Base-by-base conservation (phyloP, 2,797 vertebrate species). In the Gouania willdenowi region DNA sequence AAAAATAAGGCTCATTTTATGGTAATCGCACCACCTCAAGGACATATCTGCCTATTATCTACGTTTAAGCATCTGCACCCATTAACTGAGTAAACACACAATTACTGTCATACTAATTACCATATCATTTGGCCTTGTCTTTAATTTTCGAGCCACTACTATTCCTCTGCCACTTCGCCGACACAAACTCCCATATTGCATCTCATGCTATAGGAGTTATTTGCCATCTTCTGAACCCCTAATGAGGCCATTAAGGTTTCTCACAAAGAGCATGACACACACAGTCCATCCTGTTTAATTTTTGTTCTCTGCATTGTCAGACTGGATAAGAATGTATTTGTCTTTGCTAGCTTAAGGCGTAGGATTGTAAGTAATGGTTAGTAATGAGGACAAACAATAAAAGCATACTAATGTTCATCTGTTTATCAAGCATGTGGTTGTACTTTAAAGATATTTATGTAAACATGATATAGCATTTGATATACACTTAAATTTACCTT, bases 51-150 rank as follows among this genome's bases (percentile, higher is more conserved):
- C 43, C 64, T 36, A 55, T 84, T 82, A 78, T 81, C 71, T 73
- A 48, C 70, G 64, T 71, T 59, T 48, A 71, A 71, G 72, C 76
- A 81, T 84, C 77, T 71, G 71, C 58, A 58, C 70, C 71, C 77
- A 82, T 87, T 83, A 84, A 51, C 41, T 52, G 54, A 61, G 54
- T 71, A 81, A 81, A 86, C 73, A 75, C 65, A 73, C 73, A 81
- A 84, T 84, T 77, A 75, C 66, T 53, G 70, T 63, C 68, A 42
- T 26, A 14, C 43, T 81, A 83, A 83, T 83, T 81, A 78, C 82
- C 27, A 41, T 50, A 59, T 76, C 51, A 62, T 77, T 74, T 75
- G 36, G 66, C 31, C 43, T 41, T 8, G 26, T 77, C 59, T 70
- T 74, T 61, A 29, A 69, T 66, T 78, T 67, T 35, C 52, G 47